Base-by-base conservation (phyloP, 2,888 invertebrate species). In the Blastobasis lacticolella region DNA sequence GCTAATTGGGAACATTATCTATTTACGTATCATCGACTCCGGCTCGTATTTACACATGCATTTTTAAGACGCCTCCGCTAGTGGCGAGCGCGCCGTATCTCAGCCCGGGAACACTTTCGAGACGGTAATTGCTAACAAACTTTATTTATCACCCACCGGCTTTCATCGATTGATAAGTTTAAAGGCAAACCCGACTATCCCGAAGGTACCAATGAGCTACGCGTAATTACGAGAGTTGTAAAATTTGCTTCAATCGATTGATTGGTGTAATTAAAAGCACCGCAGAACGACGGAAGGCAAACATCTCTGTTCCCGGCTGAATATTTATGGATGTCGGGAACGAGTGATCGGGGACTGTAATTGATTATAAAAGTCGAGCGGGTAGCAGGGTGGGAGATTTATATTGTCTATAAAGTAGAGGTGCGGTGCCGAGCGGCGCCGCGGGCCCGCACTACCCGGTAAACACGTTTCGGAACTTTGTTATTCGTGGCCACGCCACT, bases 291-390 rank as follows among this genome's bases (percentile, higher is more conserved):
- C 68, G 71, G 38, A 63, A 67, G 64, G 67, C 73, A 75, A 74
- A 77, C 71, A 74, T 67, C 64, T 70, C 69, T 62, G 69, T 71
- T 69, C 71, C 69, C 73, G 67, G 66, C 73, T 69, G 75, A 74
- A 78, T 78, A 79, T 80, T 81, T 80, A 81, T 74, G 70, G 73
- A 62, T 58, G 67, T 65, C 64, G 60, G 64, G 64, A 71, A 64
- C 72, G 76, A 77, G 71, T 79, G 75, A 79, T 82, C 71, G 73
- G 67, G 61, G 73, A 73, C 71, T 62, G 76, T 81, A 82, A 84
- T 83, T 80, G 82, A 81, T 81, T 81, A 75, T 83, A 81, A 84
- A 84, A 81, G 81, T 83, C 82, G 63, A 70, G 65, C 62, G 71
- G 74, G 71, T 73, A 69, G 73, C 67, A 69, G 70, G 78, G 73